phyloP scores from a whole-genome alignment of 1,140 invertebrate species.

The Pseudoatta argentina region DNA sequence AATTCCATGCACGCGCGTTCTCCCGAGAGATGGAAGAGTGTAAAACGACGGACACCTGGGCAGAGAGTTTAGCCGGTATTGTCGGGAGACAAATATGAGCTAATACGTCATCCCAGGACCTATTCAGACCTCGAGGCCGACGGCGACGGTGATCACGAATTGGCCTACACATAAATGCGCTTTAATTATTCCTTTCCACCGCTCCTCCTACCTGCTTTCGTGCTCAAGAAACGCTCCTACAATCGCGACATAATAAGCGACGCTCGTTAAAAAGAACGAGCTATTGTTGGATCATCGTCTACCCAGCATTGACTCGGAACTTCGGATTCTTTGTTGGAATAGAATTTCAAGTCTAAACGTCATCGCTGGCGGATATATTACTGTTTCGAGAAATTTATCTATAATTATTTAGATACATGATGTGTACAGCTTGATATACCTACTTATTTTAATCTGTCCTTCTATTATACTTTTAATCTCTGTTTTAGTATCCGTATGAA shows the following conservation, averaged over 20 bases:
- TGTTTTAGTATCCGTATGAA: not conserved
- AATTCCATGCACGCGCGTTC: slow-evolving; percentile 76
- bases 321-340: slow-evolving; percentile 43
- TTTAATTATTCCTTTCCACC: slow-evolving; percentile 81
- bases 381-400: not conserved
- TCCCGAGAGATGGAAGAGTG: slow-evolving; percentile 79
- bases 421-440: not conserved
- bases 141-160: slow-evolving; percentile 83
- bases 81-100: slow-evolving; percentile 85
- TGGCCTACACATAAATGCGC: slow-evolving; percentile 83
- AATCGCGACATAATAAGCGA: slow-evolving; percentile 61
- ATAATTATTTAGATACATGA: not conserved
- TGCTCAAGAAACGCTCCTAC: slow-evolving; percentile 48
- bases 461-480: not conserved
- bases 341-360: not conserved
- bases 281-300: slow-evolving; percentile 54
- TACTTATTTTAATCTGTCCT: not conserved
- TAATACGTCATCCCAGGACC: slow-evolving; percentile 84
- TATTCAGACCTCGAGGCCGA: slow-evolving; percentile 78
- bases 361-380: slow-evolving; percentile 10
- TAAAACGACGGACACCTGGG: slow-evolving; percentile 82
- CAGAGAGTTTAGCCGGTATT: slow-evolving; percentile 82
- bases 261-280: slow-evolving; percentile 61
- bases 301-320: slow-evolving; percentile 44
- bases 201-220: slow-evolving; percentile 23